Conservation (phyloP, 1,140 invertebrate species). For the Streblospio benedicti region DNA sequence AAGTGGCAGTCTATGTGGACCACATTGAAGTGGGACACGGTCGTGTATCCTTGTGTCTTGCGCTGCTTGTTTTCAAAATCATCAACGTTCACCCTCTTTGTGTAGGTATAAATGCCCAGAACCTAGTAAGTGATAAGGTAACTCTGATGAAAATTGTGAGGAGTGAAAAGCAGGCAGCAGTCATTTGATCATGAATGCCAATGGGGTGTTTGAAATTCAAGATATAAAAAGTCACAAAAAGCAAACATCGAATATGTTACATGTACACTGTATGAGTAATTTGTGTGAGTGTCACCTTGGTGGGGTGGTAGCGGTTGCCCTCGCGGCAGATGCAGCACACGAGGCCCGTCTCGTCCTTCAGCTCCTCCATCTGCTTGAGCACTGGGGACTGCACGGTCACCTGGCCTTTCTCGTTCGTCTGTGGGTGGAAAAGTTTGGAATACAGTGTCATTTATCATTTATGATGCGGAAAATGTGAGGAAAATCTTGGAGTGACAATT, state of each 20-base stretch:
- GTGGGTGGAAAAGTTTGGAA: neutral
- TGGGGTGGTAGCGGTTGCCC: slow-evolving; percentile 75
- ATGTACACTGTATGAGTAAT: too few relatives aligned
- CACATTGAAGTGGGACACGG: slow-evolving; percentile 96
- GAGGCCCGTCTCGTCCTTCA: slow-evolving; percentile 89
- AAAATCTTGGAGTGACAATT: neutral
- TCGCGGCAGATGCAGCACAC: slow-evolving; percentile 97
- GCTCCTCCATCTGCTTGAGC: slow-evolving; percentile 84
- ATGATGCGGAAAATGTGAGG: neutral
- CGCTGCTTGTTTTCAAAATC: slow-evolving; percentile 76
- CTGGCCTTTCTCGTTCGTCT: slow-evolving; percentile 49
- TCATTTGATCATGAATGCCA: too few relatives aligned
- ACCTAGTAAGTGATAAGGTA: slow-evolving; percentile 27
- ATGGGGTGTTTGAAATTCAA: too few relatives aligned
- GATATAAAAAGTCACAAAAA: too few relatives aligned
- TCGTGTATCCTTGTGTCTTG: slow-evolving; percentile 64
- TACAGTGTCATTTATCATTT: neutral
- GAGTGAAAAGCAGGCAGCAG: too few relatives aligned
- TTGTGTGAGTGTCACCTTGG: slow-evolving; percentile 44
- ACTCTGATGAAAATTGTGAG: neutral
- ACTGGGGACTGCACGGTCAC: slow-evolving; percentile 82
- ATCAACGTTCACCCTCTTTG: slow-evolving; percentile 88
- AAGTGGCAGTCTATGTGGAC: slow-evolving; percentile 97
- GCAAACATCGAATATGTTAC: too few relatives aligned
- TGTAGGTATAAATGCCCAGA: slow-evolving; percentile 92